Base-by-base conservation (phyloP, 1,140 invertebrate genomes). In the Ephestia elutella region DNA sequence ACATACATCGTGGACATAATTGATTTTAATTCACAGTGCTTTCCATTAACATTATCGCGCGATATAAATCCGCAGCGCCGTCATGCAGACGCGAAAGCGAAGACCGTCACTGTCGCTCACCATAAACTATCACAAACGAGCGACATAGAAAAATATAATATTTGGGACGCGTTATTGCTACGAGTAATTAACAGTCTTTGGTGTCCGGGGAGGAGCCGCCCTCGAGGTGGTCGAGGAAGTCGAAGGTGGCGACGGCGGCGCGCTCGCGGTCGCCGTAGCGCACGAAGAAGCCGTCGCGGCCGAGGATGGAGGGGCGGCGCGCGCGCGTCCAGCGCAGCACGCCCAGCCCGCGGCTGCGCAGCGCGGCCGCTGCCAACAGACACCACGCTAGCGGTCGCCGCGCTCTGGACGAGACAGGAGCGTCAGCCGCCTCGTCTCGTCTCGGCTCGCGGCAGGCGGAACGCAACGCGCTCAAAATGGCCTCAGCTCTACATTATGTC, bases 251-350 rank as follows among this genome's bases (percentile, higher is more conserved):
- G 54, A 95, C 92, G 19, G 94, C 93, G 79, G 94, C 93, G 54
- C 90, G 89, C 77, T 95, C 94, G 70, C 93, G 92, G 60, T 94
- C 93, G n/a, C 93, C 94, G 83, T 92, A 95, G 61, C 94, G 91
- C 30, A 94, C 92, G 89, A 91, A 95, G 84, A 95, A 93, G 73
- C 94, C 93, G 44, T 92, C 90, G 35, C 94, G 90, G 61, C 92
- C 93, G 68, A 95, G 92, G 77, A 95, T 94, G 64, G 92, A 93
- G 18, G 93, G 92, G 50, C 93, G 86, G 60, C 83, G 84, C 59
- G 66, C 57, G 71, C 83, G 81, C 82, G 89, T 66, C 75, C 81
- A 67, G 63, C 86, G 73, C 78, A 88, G 89, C 86, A 90, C 72
- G 62, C 68, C 86, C 59, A 84, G 76, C 58, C 86, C 86, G 66